These are phyloP conservation scores for Apistogramma diplotaenia DNA, from an alignment of 2,113 vertebrate genomes.

Conservation along the genomic window DNA sequence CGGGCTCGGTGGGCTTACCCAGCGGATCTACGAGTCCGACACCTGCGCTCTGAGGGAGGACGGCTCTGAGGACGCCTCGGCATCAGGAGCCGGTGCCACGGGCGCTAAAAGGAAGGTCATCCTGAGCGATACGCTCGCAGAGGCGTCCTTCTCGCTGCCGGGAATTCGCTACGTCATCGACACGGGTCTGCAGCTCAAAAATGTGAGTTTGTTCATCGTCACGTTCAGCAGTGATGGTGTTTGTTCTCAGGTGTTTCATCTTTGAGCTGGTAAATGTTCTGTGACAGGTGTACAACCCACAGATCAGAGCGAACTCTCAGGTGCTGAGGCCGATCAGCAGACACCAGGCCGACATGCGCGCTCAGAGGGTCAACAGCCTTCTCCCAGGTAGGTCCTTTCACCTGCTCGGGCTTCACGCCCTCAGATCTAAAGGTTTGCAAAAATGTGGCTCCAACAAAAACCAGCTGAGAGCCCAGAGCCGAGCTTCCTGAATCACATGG, in stretches of 20 bases:
- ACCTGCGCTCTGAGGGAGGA: conserved; percentile 1
- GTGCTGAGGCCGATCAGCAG: conserved; percentile 87
- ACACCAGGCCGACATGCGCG: conserved; percentile 86
- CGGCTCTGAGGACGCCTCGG: background rate
- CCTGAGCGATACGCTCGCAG: conserved; percentile 83
- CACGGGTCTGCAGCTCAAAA: conserved; percentile 87
- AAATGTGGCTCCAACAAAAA: no score
- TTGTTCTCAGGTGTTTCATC: no score
- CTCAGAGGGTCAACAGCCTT: conserved; percentile 76
- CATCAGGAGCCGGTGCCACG: background rate
- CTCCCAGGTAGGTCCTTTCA: conserved; percentile 70
- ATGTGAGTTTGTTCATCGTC: conserved; percentile 75
- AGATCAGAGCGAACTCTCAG: conserved; percentile 90
- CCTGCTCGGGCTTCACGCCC: background rate
- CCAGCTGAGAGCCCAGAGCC: no score
- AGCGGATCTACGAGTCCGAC: conserved; percentile 79
- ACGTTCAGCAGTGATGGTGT: no score
- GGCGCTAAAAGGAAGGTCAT: conserved; percentile 76
- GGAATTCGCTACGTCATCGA: conserved; percentile 86
- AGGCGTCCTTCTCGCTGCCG: conserved; percentile 87
- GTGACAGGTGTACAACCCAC: conserved; percentile 89
- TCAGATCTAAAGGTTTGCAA: no score
- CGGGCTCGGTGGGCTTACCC: conserved; percentile 62
- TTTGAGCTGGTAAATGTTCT: no score
- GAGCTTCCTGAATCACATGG: background rate